Base-by-base conservation (phyloP, 2,888 invertebrate species). In the Drosophila picticornis region DNA sequence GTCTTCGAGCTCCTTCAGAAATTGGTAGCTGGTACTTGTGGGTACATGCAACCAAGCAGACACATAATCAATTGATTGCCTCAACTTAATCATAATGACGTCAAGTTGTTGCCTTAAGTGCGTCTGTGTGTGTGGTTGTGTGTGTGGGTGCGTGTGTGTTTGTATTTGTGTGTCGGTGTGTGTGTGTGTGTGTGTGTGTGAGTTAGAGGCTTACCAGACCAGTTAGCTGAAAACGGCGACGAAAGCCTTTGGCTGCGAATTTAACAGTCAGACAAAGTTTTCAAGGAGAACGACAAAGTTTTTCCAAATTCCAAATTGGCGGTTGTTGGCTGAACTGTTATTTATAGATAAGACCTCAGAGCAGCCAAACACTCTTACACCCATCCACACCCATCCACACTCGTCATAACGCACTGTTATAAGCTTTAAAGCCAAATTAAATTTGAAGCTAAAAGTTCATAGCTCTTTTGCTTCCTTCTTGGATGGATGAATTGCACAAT, bases 211-310 rank as follows among this genome's bases (percentile, higher is more conserved):
- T 72, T 62, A 59, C 53, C 66, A 56, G 52, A 65, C 63, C 71
- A 73, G 68, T 66, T 72, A 56, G 62, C 38, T 63, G 67, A 69
- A 64, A 68, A 61, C 65, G 67, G 62, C 73, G 60, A 63, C 53
- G 64, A 75, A 77, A 71, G 65, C 64, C 57, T 25, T 63, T 63
- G 55, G 56, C 66, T 62, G 71, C 56, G 67, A 77, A 72, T 83
- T 78, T 72, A 40, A 40, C 65, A 83, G 85, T 72, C 81, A 57
- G 75, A 55, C 63, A 81, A 84, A 87, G 77, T 84, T 84, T 79
- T 32, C 36, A 31, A 34, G 60, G 34, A 50, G 55, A 62, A 48
- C 56, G 57, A 56, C 40, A 83, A 84, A 81, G 67, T 81, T 87
- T 80, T 66, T 48, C 60, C 62, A 68, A 82, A 79, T 76, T 59